Evolutionary conservation across 2,888 invertebrate species (phyloP).

Genomic region (Teleiodes luculella): DNA sequence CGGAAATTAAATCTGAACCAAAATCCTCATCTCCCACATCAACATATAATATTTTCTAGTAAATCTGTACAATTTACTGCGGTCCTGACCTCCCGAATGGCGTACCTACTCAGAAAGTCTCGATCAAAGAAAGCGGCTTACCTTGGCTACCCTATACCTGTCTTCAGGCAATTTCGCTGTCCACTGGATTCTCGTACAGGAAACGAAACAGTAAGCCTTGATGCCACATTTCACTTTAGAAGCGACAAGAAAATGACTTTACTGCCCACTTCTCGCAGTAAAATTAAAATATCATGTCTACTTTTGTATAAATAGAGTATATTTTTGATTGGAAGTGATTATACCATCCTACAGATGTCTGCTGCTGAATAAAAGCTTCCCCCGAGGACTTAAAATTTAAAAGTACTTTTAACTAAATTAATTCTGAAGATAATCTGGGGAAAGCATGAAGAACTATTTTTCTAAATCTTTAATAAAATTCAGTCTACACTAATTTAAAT

Average conservation of each 20-base stretch:
- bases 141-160: constrained; percentile 54
- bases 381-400: too few species aligned
- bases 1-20: background rate
- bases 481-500: too few species aligned
- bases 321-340: too few species aligned
- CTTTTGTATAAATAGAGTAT: too few species aligned
- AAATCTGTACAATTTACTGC: constrained; percentile 8
- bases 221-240: constrained; percentile 22
- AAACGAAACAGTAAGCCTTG: constrained; percentile 56
- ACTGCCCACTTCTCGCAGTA: background rate
- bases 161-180: constrained; percentile 72
- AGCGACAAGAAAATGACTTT: background rate
- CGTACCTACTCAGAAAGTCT: constrained; percentile 22
- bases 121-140: constrained; percentile 69
- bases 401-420: too few species aligned
- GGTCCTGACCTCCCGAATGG: constrained; percentile 18
- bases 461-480: too few species aligned
- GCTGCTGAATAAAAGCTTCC: too few species aligned
- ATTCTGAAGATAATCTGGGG: too few species aligned
- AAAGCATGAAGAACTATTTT: too few species aligned
- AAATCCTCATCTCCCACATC: too few species aligned
- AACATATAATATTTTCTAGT: too few species aligned
- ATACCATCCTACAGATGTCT: too few species aligned
- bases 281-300: background rate
- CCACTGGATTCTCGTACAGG: constrained; percentile 65